Conservation (phyloP, 2,113 vertebrate genomes). For the Daphoenositta chrysoptera region DNA sequence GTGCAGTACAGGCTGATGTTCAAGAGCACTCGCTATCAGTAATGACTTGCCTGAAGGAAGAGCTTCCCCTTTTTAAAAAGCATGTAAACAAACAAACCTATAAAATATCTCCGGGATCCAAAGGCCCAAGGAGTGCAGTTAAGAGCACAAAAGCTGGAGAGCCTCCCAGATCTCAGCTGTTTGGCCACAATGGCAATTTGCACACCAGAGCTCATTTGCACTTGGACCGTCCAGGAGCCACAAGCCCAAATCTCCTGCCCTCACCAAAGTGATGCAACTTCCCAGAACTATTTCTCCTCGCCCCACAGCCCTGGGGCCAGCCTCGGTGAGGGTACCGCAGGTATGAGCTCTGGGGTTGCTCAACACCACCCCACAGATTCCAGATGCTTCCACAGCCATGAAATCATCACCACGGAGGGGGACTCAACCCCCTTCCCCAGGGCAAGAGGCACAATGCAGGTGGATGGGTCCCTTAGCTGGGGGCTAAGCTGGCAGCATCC, state of each 20-base stretch:
- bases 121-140: neutral
- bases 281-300: neutral
- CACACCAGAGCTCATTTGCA: neutral
- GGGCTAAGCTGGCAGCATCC: neutral
- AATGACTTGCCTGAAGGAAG: conserved; percentile 28
- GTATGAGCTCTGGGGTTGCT: neutral
- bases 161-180: neutral
- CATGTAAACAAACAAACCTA: conserved; percentile 26
- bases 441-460: neutral
- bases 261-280: neutral
- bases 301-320: neutral
- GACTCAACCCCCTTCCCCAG: neutral
- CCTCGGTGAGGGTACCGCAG: neutral
- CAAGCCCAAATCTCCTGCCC: neutral
- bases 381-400: neutral
- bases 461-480: neutral
- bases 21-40: neutral
- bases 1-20: neutral
- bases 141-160: neutral
- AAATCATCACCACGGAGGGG: neutral
- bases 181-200: neutral
- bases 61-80: neutral
- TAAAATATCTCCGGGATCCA: neutral
- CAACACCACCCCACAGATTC: neutral
- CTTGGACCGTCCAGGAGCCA: neutral